Evolutionary conservation across 2,113 vertebrate genomes (phyloP).

Genomic region (Ploceus nigricollis): DNA sequence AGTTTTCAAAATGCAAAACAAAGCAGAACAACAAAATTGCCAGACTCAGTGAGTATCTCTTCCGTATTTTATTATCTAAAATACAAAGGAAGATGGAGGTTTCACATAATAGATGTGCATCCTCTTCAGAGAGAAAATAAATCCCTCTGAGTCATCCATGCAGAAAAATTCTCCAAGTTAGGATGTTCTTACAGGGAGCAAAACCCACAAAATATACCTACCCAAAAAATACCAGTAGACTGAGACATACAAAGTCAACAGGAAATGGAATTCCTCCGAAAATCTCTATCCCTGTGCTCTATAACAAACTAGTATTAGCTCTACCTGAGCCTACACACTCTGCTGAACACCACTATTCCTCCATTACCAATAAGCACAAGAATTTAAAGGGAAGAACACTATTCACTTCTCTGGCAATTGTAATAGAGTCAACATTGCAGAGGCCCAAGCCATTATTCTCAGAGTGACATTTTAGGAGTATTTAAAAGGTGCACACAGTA

Average conservation of each 20-base stretch:
- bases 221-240: background rate
- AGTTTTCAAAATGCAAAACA: background rate
- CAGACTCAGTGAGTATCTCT: background rate
- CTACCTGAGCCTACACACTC: background rate
- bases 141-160: background rate
- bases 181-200: background rate
- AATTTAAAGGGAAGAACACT: background rate
- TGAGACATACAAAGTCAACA: background rate
- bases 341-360: background rate
- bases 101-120: background rate
- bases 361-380: background rate
- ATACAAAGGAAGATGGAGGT: background rate
- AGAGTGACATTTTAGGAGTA: background rate
- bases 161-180: background rate
- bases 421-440: background rate
- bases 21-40: background rate
- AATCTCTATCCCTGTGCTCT: background rate
- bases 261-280: background rate
- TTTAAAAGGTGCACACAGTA: background rate
- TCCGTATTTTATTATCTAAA: background rate
- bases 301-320: background rate
- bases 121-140: background rate
- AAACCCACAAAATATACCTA: background rate
- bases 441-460: background rate
- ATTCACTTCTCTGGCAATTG: background rate